Evolutionary conservation across 2,113 vertebrate species (phyloP).

Genomic region (Emberiza fucata): DNA sequence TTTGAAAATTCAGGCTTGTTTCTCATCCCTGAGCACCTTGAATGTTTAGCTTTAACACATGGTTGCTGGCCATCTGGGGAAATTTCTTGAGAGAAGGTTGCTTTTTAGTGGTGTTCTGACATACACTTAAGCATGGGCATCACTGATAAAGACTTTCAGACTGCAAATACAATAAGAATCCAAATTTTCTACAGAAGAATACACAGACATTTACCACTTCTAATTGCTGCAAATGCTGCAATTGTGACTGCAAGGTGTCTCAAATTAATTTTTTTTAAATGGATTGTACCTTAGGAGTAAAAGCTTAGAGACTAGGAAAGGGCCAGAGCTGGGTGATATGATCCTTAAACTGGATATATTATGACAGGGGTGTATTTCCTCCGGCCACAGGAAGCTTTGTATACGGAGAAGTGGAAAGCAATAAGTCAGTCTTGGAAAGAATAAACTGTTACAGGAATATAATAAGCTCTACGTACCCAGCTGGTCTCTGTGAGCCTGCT

Average conservation of each 20-base stretch:
- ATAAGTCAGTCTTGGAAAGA: slow-evolving; percentile 33
- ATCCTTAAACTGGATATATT: background rate
- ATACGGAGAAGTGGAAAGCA: slow-evolving; percentile 18
- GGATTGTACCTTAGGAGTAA: background rate
- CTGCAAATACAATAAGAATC: background rate
- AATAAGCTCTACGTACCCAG: slow-evolving; percentile 53
- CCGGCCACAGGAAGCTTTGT: slow-evolving; percentile 44
- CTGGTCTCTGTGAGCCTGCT: slow-evolving; percentile 58
- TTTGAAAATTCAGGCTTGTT: background rate
- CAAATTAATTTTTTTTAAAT: background rate
- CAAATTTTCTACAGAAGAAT: background rate
- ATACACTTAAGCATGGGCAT: background rate
- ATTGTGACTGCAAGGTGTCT: background rate
- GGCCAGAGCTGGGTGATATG: background rate
- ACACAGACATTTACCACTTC: background rate
- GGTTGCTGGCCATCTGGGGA: background rate
- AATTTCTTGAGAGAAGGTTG: background rate
- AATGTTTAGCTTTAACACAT: background rate
- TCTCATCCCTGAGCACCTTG: background rate
- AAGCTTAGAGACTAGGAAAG: background rate
- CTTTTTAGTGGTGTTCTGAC: background rate
- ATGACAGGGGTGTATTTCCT: background rate
- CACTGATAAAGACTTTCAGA: background rate
- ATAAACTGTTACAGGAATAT: slow-evolving; percentile 4
- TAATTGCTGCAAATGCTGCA: background rate